These are phyloP conservation scores for Lymantria dispar DNA, from an alignment of 2,888 invertebrate species.

Conservation along the genomic window DNA sequence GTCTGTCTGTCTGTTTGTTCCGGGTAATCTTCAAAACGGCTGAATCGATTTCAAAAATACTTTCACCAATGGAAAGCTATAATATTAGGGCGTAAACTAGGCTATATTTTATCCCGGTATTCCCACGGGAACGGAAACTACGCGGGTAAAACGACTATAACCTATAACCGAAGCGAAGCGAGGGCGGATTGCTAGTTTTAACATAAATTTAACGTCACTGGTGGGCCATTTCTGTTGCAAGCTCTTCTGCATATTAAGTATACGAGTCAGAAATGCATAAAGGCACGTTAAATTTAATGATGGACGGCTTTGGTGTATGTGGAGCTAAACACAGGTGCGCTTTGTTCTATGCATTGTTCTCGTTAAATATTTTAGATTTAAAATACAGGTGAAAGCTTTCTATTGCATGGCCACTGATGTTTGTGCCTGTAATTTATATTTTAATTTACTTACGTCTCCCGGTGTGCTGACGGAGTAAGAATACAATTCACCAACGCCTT, in stretches of 20 bases:
- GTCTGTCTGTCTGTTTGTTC: no score
- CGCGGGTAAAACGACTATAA: no score
- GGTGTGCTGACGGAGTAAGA: conserved; percentile 7
- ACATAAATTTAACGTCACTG: conserved; percentile 12
- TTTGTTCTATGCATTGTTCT: conserved; percentile 61
- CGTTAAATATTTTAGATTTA: conserved; percentile 67
- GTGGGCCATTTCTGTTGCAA: conserved; percentile 38
- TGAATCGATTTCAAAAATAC: no score
- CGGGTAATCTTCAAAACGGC: no score
- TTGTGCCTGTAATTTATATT: conserved; percentile 11
- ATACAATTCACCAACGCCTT: no score
- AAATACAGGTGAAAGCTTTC: conserved; percentile 26
- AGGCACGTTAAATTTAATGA: conserved; percentile 53
- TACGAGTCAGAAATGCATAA: conserved; percentile 51
- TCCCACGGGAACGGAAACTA: no score
- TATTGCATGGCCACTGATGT: conserved; percentile 15
- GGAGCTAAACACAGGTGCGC: conserved; percentile 53
- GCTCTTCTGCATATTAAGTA: conserved; percentile 33
- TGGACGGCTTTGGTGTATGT: conserved; percentile 49
- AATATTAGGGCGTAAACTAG: no score
- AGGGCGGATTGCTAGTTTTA: no score
- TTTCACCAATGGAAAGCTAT: no score
- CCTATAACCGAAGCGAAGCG: no score
- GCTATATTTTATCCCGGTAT: no score
- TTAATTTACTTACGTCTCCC: no score